These are phyloP conservation scores for Colaptes auratus DNA, from an alignment of 2,113 vertebrate genomes.

Conservation along the genomic window DNA sequence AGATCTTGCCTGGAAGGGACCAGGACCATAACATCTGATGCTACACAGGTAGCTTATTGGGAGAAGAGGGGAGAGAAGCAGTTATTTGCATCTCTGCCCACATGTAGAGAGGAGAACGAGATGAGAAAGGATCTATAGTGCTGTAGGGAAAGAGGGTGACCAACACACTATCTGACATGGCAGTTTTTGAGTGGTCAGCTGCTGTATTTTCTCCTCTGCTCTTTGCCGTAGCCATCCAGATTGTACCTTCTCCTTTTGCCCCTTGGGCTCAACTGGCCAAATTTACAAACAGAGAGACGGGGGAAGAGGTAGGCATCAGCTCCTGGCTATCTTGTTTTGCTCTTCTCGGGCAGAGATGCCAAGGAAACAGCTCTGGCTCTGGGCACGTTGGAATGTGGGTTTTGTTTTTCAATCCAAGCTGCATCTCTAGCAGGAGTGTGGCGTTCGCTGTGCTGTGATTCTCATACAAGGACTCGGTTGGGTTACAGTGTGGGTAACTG, in stretches of 20 bases:
- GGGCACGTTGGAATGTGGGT: neutral
- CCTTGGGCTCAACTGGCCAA: neutral
- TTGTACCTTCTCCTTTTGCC: neutral
- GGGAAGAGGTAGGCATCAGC: neutral
- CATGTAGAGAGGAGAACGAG: neutral
- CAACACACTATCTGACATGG: neutral
- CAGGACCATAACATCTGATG: neutral
- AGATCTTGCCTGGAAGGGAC: neutral
- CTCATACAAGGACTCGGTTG: neutral
- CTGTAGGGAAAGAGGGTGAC: neutral
- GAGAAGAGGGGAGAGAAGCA: neutral
- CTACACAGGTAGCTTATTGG: neutral
- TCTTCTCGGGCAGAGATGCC: neutral
- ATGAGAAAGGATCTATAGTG: neutral
- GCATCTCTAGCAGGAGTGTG: slow-evolving; percentile 27
- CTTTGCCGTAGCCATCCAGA: neutral
- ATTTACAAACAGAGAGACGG: neutral
- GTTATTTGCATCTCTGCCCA: neutral
- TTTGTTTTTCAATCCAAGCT: slow-evolving; percentile 22
- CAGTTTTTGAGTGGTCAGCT: neutral
- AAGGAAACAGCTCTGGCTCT: neutral
- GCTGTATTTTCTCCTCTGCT: neutral
- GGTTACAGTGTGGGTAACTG: neutral
- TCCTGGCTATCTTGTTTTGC: neutral
- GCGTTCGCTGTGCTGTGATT: neutral